Base-by-base conservation (phyloP, 2,797 vertebrate species). In the Rhinichthys osculus region DNA sequence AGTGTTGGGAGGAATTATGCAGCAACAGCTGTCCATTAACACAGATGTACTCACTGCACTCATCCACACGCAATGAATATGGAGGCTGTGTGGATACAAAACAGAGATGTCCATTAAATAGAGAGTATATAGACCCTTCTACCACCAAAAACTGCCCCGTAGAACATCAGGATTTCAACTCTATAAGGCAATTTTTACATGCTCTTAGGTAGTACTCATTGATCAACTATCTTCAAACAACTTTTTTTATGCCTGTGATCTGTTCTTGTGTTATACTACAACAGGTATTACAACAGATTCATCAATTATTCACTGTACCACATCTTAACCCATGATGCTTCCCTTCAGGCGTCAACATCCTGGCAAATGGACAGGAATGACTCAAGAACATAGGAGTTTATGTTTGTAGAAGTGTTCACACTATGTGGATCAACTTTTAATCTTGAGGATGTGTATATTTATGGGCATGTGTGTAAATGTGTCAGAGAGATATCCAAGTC, bases 21-120 rank as follows among this genome's bases (percentile, higher is more conserved):
- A 99, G 93, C 90, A 97, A 96, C 95, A 98, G 95, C 78, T 97
- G 96, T 86, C 90, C 96, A 52, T 97, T 96, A 91, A 99, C 95
- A 91, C 98, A 99, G 84, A 99, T 95, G 19, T 98, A 96, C 90
- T 99, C 98, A 59, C 96, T 97, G 89, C 98, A 99, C 87, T 96
- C 97, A 85, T 99, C 97, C 4, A 98, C 92, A 33, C 97, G 96
- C 91, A 97, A 95, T 16, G 98, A 97, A 84, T 96, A 97, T 4
- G 96, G 97, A 74, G 97, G 96, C 98, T 99, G 91, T 83, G 57
- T 72, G 87, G 19, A 59, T 21, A 82, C 6, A 84, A 85, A 72
- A 87, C 35, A 81, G 33, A 71, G 7, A 70, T n/a, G 1, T 52
- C 17, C 19, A 66, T 33, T 5, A 66, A 64, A 47, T 4, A 64